Evolutionary conservation across 2,797 vertebrate genomes (phyloP).

Genomic region (Mormyrus hasselquistii): DNA sequence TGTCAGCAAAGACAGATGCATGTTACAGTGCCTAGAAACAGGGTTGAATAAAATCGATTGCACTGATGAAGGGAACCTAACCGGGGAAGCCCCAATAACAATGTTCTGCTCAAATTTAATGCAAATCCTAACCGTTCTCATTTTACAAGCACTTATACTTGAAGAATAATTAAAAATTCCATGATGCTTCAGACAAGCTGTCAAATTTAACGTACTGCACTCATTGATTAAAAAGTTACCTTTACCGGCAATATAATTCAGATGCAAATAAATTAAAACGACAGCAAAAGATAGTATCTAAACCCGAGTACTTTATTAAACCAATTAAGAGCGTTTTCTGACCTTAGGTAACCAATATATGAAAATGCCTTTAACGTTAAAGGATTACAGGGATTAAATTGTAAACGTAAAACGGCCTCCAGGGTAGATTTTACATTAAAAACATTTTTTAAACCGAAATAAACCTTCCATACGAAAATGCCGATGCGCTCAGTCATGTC

Average conservation of each 20-base stretch:
- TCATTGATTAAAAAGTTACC: background rate
- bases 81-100: background rate
- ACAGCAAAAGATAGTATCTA: background rate
- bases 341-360: conserved; percentile 4
- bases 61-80: background rate
- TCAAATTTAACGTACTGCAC: background rate
- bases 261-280: background rate
- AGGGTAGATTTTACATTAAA: background rate
- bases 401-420: background rate
- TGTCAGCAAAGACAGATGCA: background rate
- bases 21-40: background rate
- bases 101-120: background rate
- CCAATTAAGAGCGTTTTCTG: background rate
- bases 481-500: background rate
- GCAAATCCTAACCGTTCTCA: background rate
- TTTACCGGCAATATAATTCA: background rate
- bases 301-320: background rate
- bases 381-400: background rate
- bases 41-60: background rate
- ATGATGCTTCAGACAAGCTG: background rate
- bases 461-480: conserved; percentile 1
- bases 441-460: background rate
- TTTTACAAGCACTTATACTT: background rate
- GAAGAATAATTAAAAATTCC: background rate
- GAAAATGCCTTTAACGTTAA: background rate